A percentile compares a stretch with the other conserved stretches of the same genome.
These are phyloP conservation scores for Anhinga rufa DNA, from an alignment of 2,113 vertebrate species.

Conservation along the genomic window DNA sequence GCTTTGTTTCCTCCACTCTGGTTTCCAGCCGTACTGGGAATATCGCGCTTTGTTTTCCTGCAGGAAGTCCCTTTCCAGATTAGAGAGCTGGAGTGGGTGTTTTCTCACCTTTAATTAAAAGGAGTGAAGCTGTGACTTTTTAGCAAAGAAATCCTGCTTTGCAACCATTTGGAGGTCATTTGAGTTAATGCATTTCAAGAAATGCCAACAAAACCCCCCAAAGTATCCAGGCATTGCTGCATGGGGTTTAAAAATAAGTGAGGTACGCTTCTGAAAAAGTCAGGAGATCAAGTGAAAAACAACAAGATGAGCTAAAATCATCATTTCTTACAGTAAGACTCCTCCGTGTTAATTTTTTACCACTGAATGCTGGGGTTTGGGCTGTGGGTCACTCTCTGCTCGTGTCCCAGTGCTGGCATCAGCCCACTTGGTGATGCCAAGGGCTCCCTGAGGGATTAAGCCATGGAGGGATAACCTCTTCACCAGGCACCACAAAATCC, in stretches of 20 bases:
- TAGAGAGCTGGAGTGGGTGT: background rate
- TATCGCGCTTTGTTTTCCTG: accelerated
- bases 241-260: background rate
- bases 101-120: slow-evolving; percentile 23
- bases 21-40: background rate
- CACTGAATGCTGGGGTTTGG: background rate
- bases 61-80: background rate
- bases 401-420: background rate
- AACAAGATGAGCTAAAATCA: background rate
- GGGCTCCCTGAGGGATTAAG: background rate
- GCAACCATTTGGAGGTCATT: background rate
- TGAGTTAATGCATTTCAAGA: background rate
- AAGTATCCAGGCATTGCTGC: background rate
- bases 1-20: background rate
- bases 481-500: background rate
- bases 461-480: background rate
- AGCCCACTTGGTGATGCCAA: background rate
- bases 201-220: background rate
- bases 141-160: background rate
- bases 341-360: background rate
- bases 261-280: background rate
- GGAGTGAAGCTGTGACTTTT: background rate
- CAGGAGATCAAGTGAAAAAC: background rate
- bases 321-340: background rate
- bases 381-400: background rate